Conservation (phyloP, 2,113 vertebrate species). For the Tachysurus vachellii region DNA sequence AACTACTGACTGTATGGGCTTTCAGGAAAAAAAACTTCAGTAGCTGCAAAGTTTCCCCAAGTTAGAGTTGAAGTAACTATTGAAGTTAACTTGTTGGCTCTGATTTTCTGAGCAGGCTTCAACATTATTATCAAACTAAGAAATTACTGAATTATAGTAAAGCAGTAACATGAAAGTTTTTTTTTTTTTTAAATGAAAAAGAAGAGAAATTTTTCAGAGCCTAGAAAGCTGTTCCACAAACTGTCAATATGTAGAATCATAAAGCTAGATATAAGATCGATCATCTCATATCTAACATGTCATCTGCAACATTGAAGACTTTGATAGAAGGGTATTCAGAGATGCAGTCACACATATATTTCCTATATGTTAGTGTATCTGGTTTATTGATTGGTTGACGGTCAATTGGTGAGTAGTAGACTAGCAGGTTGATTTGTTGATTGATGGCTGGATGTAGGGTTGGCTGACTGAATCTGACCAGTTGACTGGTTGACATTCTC, state of each 20-base stretch:
- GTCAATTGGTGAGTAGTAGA: neutral
- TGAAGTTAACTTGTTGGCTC: neutral
- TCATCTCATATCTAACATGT: conserved; percentile 9
- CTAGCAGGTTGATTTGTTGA: neutral
- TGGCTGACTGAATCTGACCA: neutral
- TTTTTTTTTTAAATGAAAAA: too few relatives aligned
- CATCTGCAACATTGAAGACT: neutral
- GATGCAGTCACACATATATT: neutral
- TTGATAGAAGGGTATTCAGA: neutral
- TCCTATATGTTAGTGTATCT: neutral
- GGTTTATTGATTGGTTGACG: neutral
- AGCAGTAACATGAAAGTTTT: neutral
- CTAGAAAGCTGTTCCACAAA: neutral
- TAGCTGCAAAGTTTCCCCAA: neutral
- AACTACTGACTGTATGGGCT: neutral
- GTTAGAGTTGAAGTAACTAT: neutral
- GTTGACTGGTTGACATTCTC: neutral
- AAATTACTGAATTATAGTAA: neutral
- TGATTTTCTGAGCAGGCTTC: neutral
- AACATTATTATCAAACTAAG: neutral
- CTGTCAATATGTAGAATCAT: neutral
- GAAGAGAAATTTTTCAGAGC: too few relatives aligned
- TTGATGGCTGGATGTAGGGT: neutral
- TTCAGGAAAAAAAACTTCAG: neutral
- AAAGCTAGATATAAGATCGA: neutral